Percentiles rank a stretch among this genome's conserved stretches.
These are phyloP conservation scores for Plusia festucae DNA, from an alignment of 2,888 invertebrate genomes.

Conservation along the genomic window DNA sequence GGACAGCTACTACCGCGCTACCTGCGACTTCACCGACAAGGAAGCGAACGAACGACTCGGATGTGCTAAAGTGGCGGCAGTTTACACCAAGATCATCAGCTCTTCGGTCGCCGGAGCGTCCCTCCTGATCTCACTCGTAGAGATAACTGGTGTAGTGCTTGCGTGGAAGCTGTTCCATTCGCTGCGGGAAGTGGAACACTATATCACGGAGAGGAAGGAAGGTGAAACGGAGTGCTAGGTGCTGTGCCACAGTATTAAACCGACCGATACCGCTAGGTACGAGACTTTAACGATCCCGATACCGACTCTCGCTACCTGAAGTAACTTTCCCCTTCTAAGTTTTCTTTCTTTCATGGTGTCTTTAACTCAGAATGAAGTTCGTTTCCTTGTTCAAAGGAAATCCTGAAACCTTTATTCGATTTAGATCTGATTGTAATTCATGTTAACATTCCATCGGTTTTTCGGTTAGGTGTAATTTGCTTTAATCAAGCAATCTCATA, in stretches of 20 bases:
- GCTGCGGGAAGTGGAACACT: constrained; percentile 84
- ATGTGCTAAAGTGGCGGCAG: constrained; percentile 86
- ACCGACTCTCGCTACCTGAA: constrained; percentile 57
- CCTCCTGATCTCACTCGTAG: constrained; percentile 77
- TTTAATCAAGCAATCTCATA: constrained; percentile 56
- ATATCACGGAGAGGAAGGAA: constrained; percentile 83
- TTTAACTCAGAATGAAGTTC: constrained; percentile 68
- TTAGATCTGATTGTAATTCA: constrained; percentile 48
- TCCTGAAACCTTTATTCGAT: constrained; percentile 69
- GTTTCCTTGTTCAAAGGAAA: constrained; percentile 78
- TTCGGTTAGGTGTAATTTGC: constrained; percentile 54
- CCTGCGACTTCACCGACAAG: constrained; percentile 85
- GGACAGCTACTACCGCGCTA: constrained; percentile 83
- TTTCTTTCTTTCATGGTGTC: constrained; percentile 56
- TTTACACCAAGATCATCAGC: constrained; percentile 85
- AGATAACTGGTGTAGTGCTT: constrained; percentile 78
- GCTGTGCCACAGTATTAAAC: constrained; percentile 63
- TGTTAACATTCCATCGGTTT: constrained; percentile 65
- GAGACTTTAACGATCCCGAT: constrained; percentile 50
- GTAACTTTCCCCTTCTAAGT: constrained; percentile 60
- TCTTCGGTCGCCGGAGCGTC: constrained; percentile 84
- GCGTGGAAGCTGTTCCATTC: constrained; percentile 84
- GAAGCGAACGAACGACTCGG: constrained; percentile 86
- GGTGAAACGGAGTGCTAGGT: constrained; percentile 85
- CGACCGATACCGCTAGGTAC: constrained; percentile 55